Base-by-base conservation (phyloP, 2,797 vertebrate species). In the Leptatherina wallacei region DNA sequence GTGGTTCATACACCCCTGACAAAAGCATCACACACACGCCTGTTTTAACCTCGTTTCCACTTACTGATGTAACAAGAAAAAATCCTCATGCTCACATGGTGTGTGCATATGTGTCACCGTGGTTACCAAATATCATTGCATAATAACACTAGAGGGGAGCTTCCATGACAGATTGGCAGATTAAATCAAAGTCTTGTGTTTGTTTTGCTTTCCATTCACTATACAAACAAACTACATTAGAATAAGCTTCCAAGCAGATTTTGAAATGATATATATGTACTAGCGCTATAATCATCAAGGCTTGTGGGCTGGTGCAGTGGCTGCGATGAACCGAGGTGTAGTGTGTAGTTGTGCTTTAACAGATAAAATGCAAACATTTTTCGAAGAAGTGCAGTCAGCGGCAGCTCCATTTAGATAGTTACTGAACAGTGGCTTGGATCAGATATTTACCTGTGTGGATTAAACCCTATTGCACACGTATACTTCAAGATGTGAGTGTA, bases 401-500 rank as follows among this genome's bases (percentile, higher is more conserved):
- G 65, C 49, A 20, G 59, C 78, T 22, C 0, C 71, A 56, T 62
- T 62, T 16, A 7, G 69, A 52, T 73, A 58, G 59, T 73, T 44
- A 44, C 12, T 6, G 66, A 77, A 80, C 36, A 57, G 63, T 74
- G 18, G 29, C 73, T 51, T 9, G 38, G 59, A 69, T 71, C 69
- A 56, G 35, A 60, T 54, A 51, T 52, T 55, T 13, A 2, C 63
- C 49, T 51, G 4, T 30, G 47, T 4, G 3, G 14, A 60, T 47
- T 56, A 61, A 54, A 65, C 13, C 10, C 52, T 49, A 20, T 11
- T 24, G 24, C 55, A 12, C 24, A 30, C 13, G 4, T 47, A 32
- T 9, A 20, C 8, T 13, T 22, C 16, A 27, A 47, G 56, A 66
- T 4, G 27, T 35, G 24, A 66, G 55, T 4, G 57, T 24, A 11